Evolutionary conservation across 2,797 vertebrate genomes (phyloP).

Genomic region (Atherinosoma microstoma): DNA sequence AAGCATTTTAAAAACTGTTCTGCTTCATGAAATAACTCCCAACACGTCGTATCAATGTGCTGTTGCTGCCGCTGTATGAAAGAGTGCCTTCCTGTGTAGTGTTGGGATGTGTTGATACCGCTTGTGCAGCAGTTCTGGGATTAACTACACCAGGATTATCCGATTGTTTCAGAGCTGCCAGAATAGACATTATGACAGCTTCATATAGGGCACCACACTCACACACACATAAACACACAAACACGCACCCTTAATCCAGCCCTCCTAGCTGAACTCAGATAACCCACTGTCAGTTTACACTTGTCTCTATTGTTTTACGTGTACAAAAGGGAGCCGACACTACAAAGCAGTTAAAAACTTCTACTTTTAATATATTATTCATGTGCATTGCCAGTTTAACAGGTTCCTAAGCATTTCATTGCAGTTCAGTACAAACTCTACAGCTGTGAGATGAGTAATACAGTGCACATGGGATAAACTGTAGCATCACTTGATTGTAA

Average conservation of each 20-base stretch:
- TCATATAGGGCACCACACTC: conserved; percentile 70
- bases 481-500: conserved; percentile 35
- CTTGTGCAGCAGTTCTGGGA: conserved; percentile 79
- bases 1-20: conserved; percentile 42
- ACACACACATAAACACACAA: conserved; percentile 36
- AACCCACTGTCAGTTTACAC: conserved; percentile 35
- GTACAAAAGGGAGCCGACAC: conserved; percentile 75
- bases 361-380: conserved; percentile 81
- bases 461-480: conserved; percentile 48
- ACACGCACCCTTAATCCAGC: conserved; percentile 59
- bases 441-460: conserved; percentile 56
- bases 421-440: conserved; percentile 72
- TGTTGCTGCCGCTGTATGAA: conserved; percentile 19
- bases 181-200: conserved; percentile 75
- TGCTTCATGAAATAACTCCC: conserved; percentile 29
- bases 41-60: conserved; percentile 22
- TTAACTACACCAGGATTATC: conserved; percentile 82
- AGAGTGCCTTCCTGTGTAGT: conserved; percentile 40
- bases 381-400: conserved; percentile 59
- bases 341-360: conserved; percentile 80
- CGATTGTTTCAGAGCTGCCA: conserved; percentile 79
- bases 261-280: conserved; percentile 46
- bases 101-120: conserved; percentile 49
- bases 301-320: conserved; percentile 17
- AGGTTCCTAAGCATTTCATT: conserved; percentile 68